Percentiles rank a stretch among this genome's conserved stretches.
These are phyloP conservation scores for Meteorus colon DNA, from an alignment of 2,888 invertebrate species.

Conservation along the genomic window DNA sequence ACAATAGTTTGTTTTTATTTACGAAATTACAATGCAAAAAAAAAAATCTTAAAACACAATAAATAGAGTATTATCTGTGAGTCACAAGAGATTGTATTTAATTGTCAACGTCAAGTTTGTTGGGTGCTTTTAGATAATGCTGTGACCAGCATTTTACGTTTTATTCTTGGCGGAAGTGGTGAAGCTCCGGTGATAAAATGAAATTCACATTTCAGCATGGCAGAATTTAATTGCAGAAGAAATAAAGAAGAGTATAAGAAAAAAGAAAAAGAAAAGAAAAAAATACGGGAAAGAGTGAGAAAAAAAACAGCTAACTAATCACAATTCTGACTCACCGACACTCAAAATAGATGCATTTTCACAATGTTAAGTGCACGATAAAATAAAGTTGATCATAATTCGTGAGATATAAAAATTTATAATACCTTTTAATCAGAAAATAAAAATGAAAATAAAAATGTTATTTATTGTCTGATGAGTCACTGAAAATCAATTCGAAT, in stretches of 20 bases:
- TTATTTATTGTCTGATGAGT: background rate
- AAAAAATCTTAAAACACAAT: background rate
- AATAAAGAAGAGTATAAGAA: background rate
- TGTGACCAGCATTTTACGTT: background rate
- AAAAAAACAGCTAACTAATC: background rate
- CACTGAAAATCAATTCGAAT: background rate
- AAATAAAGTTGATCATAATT: background rate
- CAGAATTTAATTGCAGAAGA: background rate
- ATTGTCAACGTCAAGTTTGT: conserved; percentile 2
- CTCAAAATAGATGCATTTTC: background rate
- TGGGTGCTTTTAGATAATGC: background rate
- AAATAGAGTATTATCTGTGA: background rate
- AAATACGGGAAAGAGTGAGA: background rate
- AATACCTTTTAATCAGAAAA: background rate
- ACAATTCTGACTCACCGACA: background rate
- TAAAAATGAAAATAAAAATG: background rate
- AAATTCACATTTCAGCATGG: background rate
- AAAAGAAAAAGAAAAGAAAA: background rate
- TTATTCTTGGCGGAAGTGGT: background rate
- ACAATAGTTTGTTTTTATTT: too few relatives aligned
- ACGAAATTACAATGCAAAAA: too few relatives aligned
- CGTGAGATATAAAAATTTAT: background rate
- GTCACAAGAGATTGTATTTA: conserved; percentile 1
- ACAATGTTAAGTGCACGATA: background rate
- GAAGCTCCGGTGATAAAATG: background rate